Evolutionary conservation across 2,888 invertebrate species (phyloP), one percentile per base, ranked within the genome.

Genomic region (Trissonchulus sp.): DNA sequence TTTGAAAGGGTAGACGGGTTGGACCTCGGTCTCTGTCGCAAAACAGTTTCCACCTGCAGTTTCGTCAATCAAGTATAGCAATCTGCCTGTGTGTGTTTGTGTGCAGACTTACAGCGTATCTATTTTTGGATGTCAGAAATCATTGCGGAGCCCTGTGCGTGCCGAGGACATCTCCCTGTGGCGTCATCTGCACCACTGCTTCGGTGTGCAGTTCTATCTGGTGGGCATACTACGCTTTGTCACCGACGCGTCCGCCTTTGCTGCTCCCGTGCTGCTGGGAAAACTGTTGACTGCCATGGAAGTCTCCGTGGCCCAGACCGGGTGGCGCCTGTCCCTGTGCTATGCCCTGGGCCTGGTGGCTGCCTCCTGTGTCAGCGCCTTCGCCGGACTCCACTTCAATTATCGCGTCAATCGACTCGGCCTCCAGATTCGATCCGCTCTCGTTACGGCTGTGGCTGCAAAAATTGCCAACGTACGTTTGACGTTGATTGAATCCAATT

Each of bases 301-400:
- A 84, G 89, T 90, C 80, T 89, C 89, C 79, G 31, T 73, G 28
- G 71, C 60, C 3, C 80, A 79, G 71, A 80, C 84, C 77, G 87
- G 87, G 2, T 87, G 85, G 79, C 77, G 84, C 34, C 87, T 85
- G 79, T 91, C 91, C 0, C 82, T 86, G 2, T 89, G 90, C 1
- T 87, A 93, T 78, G 92, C 91, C 0, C 82, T 86, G 2, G 89
- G 90, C 1, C 87, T 93, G 78, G 89, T 91, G 83, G 79, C 86
- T 15, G 87, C 89, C 28, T 89, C 91, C 2, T 83, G 92, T 80
- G 85, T 90, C 83, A 91, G 91, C 73, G 90, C 95, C 0, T 85
- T 96, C 74, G 91, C 91, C 82, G 91, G 90, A 77, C 89, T 91
- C 0, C 96, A 97, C 84, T 98, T 95, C 85, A 92, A 91, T 83